Base-by-base conservation (phyloP, 2,888 invertebrate genomes). In the Exocentrus adspersus region DNA sequence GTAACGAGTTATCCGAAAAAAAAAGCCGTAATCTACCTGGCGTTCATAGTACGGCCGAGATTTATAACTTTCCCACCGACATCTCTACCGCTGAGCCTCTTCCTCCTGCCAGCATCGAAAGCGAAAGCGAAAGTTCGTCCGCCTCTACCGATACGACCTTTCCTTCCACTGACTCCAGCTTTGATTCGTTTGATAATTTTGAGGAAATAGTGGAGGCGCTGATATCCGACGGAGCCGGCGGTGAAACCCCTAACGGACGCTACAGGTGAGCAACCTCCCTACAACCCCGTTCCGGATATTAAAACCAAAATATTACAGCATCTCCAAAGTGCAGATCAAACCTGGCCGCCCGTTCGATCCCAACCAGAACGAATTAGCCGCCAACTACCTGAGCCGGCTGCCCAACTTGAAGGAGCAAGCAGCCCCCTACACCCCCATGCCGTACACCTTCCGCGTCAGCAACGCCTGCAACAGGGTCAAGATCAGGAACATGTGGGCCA, bases 401-500 rank as follows among this genome's bases (percentile, higher is more conserved):
- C 77, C 77, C 7, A 61, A 58, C 0, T 57, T 76, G 46, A 64
- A 68, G 1, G 66, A 69, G 16, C 64, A 63, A 19, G 59, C 67
- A 0, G 59, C 53, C 19, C 54, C 69, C 10, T 78, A 76, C 62
- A 65, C 42, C 16, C 82, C 81, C 0, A 74, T 79, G 60, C 77
- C 80, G 5, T 82, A 82, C 64, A 78, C 79, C 2, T 82, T 82
- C 67, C 72, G 81, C 58, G 66, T 80, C 20, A 78, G 77, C 9
- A 59, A 68, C 3, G 61, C 69, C 7, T 61, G 69, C 2, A 64
- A 66, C 19, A 63, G 73, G 2, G 70, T 71, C 2, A 73, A 71
- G 51, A 61, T 76, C 2, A 69, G 68, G 5, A 75, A 73, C 14
- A 69, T 75, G 16, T 64, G 62, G 2, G 77, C 79, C 2, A 75